These are phyloP conservation scores for Mormyrus hasselquistii DNA, from an alignment of 2,797 vertebrate species.

Conservation along the genomic window DNA sequence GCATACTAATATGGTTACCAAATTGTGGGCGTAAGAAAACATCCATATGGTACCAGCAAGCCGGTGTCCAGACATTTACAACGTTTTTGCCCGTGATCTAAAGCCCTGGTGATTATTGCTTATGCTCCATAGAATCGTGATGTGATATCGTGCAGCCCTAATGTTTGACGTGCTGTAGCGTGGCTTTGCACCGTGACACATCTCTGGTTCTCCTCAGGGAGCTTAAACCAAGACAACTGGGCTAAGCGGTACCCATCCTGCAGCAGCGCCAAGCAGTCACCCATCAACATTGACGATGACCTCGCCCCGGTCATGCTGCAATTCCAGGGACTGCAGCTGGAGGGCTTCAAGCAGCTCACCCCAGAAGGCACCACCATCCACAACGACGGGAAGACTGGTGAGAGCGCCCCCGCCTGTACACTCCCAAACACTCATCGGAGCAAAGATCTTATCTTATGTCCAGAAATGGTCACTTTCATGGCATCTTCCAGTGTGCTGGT, in stretches of 20 bases:
- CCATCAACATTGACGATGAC: conserved; percentile 88
- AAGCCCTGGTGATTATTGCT: neutral
- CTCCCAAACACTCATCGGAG: neutral
- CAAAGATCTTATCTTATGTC: neutral
- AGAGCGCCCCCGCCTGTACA: conserved; percentile 7
- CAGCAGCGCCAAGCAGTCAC: conserved; percentile 89
- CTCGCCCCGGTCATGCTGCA: conserved; percentile 85
- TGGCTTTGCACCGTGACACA: neutral
- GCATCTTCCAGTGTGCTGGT: neutral
- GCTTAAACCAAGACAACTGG: conserved; percentile 91
- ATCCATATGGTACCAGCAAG: neutral
- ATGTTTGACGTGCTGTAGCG: neutral
- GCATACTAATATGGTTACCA: neutral
- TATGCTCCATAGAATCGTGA: neutral
- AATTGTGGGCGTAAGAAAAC: neutral
- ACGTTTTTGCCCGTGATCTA: neutral
- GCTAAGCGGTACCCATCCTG: conserved; percentile 88
- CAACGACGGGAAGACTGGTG: conserved; percentile 94
- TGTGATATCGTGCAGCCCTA: neutral
- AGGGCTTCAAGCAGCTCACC: conserved; percentile 77
- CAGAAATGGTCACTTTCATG: neutral
- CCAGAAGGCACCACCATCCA: conserved; percentile 71
- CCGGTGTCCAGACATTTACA: neutral
- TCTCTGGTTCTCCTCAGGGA: conserved; percentile 59
- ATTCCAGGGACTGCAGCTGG: conserved; percentile 79